Conservation (phyloP, 2,888 invertebrate genomes). For the Rhagonycha fulva region DNA sequence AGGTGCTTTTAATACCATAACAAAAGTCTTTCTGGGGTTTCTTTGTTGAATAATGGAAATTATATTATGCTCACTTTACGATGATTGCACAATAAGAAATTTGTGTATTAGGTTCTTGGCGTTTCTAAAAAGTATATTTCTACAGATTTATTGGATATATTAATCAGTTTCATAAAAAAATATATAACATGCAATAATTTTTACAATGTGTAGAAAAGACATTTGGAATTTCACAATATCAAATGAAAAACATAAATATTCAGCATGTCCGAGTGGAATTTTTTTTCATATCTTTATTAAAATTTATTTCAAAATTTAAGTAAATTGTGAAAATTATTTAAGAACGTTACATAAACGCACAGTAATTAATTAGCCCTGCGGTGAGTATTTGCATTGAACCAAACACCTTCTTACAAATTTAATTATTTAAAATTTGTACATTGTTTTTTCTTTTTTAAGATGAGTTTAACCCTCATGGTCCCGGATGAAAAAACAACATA, state of each 20-base stretch:
- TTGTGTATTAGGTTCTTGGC: conserved; percentile 6
- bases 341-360: no score
- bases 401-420: no score
- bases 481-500: no score
- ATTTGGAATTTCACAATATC: not conserved
- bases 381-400: no score
- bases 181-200: not conserved
- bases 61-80: conserved; percentile 17
- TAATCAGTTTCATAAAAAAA: not conserved
- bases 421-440: no score
- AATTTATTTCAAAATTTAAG: no score
- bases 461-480: no score
- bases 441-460: no score
- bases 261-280: not conserved
- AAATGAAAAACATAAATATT: not conserved
- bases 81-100: conserved; percentile 20
- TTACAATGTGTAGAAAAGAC: not conserved
- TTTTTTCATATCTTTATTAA: not conserved
- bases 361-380: no score
- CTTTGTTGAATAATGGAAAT: conserved; percentile 22
- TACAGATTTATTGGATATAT: not conserved
- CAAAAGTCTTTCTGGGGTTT: conserved; percentile 14
- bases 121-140: not conserved
- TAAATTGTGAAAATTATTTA: no score
- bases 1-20: conserved; percentile 5